Evolutionary conservation across 2,797 vertebrate species (phyloP), one percentile per base, ranked within the genome.

Genomic region (Oryzias dopingdopingensis): DNA sequence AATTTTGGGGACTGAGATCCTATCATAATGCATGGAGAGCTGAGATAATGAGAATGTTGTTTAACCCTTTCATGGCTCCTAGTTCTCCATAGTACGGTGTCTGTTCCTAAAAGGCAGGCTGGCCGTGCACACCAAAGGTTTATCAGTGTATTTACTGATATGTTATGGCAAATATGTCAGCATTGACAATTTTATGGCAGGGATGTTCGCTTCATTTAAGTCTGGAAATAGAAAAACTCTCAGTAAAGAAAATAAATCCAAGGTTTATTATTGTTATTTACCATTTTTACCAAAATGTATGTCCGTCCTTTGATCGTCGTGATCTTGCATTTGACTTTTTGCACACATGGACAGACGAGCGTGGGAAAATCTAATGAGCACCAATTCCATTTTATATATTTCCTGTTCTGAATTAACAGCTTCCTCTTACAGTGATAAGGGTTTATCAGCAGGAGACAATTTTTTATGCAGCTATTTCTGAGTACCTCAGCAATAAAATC

Each of bases 401-500:
- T 50, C 60, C 57, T 46, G 53, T 20, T 1, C 53, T 43, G 59
- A 70, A 65, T 67, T 50, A 62, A 37, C 65, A 49, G 60, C 64
- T 67, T 79, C 72, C 46, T 63, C 44, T 55, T 41, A 73, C 60
- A 52, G 56, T 63, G 74, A 76, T 67, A 20, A 55, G 10, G 18
- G 70, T 83, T 71, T 70, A 77, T 77, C 75, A 79, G 65, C 62
- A 44, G 70, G 70, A 75, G 71, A 80, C 58, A 41, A 51, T 68
- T 52, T 69, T 69, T 72, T 56, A 62, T 45, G 67, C 62, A 45
- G 20, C 52, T 17, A 47, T 75, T 81, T 84, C 45, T 74, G 70
- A 77, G 53, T 52, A 64, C 63, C 69, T 80, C 74, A 72, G 82
- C 73, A 73, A 77, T 67, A 46, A 76, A 67, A 75, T 80, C 63